These are phyloP conservation scores for Erethizon dorsatum DNA, from an alignment of 2,797 vertebrate species.

Conservation along the genomic window DNA sequence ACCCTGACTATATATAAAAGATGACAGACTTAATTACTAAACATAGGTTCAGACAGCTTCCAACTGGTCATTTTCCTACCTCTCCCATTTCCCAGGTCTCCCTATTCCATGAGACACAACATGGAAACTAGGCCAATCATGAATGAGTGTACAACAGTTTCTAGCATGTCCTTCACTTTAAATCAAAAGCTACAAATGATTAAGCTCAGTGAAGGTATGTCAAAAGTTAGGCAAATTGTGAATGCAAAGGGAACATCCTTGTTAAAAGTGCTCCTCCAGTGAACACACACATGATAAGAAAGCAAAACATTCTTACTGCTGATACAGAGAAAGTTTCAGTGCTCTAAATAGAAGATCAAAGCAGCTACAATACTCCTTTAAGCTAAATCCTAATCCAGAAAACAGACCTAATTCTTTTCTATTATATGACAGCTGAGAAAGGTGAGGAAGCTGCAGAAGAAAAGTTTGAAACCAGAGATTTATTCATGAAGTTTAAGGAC, in stretches of 20 bases:
- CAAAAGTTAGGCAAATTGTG: not conserved
- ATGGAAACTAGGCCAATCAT: not conserved
- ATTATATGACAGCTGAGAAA: not conserved
- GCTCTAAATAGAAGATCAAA: not conserved
- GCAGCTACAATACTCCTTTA: not conserved
- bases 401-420: not conserved
- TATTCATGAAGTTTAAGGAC: not conserved
- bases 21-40: not conserved
- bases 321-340: not conserved
- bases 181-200: not conserved
- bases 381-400: not conserved
- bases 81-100: not conserved
- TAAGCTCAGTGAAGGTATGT: not conserved
- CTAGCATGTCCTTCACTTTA: not conserved
- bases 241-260: not conserved
- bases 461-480: not conserved
- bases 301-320: not conserved
- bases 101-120: not conserved
- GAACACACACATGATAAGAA: not conserved
- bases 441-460: rapidly evolving
- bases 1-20: not conserved
- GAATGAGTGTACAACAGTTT: not conserved
- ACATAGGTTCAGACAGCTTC: not conserved
- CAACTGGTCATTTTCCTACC: not conserved
- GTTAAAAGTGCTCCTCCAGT: not conserved